Evolutionary conservation across 23 tunicate species (phyloP).

Genomic region (Botrylloides violaceus): DNA sequence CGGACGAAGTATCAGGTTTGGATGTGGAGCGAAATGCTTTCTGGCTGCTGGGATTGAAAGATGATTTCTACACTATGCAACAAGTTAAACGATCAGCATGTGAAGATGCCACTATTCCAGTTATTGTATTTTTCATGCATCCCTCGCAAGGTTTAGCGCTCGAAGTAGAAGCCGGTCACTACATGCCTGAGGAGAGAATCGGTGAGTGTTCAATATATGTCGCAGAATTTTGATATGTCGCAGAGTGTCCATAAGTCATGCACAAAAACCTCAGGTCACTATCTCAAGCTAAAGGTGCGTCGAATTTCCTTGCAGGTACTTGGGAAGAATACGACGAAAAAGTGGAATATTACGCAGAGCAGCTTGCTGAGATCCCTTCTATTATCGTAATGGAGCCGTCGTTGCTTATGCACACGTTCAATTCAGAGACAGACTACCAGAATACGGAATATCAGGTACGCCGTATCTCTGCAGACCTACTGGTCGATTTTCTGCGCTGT

Average conservation of each 20-base stretch:
- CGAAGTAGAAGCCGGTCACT: constrained; percentile 84
- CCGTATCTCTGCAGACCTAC: too few relatives aligned
- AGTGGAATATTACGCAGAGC: constrained; percentile 55
- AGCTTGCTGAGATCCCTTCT: constrained; percentile 67
- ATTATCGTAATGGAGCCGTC: constrained; percentile 90
- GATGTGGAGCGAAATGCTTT: constrained; percentile 78
- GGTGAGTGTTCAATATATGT: constrained; percentile 37
- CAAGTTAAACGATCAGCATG: constrained; percentile 89
- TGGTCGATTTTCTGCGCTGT: too few relatives aligned
- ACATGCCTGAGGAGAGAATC: constrained; percentile 83
- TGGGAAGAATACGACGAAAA: constrained; percentile 92
- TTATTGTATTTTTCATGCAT: constrained; percentile 80
- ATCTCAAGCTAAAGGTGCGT: too few relatives aligned
- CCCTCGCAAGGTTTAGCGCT: constrained; percentile 75
- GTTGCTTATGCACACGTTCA: constrained; percentile 93
- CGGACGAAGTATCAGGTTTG: constrained; percentile 40
- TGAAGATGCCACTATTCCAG: constrained; percentile 71
- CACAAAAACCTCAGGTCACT: too few relatives aligned
- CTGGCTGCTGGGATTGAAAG: constrained; percentile 93
- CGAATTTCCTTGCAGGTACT: constrained; percentile 48
- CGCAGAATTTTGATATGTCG: too few relatives aligned
- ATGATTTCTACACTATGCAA: constrained; percentile 94
- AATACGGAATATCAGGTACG: constrained; percentile 69
- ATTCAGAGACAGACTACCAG: constrained; percentile 56
- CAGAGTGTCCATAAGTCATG: too few relatives aligned